Evolutionary conservation across 2,113 vertebrate species (phyloP), one percentile per base, ranked within the genome.

Genomic region (Fregetta grallaria): DNA sequence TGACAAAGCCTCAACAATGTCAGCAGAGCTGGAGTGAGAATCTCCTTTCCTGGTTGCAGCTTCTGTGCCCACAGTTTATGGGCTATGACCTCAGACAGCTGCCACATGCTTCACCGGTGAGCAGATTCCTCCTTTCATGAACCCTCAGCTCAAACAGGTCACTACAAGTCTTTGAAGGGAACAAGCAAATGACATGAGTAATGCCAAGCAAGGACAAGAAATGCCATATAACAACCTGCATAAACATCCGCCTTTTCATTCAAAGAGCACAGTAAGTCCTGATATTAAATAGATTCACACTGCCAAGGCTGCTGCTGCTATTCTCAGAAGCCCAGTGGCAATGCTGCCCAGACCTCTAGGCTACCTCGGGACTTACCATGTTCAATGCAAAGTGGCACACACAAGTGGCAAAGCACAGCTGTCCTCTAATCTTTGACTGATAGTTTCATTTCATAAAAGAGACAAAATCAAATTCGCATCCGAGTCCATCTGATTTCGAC

Each of bases 11-110:
- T 22, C 17, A 45, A 13, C 3, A 1, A 11, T 3, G 0, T 14
- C 50, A 80, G 34, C 76, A 74, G 61, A 50, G 38, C 55, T 59
- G 78, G 26, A 58, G 2, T 61, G 32, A 45, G 49, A 12, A 12
- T 29, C 22, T 25, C 20, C 14, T 36, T 44, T 58, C 34, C 36
- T 29, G 45, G 7, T 3, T 83, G 55, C 61, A 30, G 7, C 3
- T 80, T 55, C 58, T 63, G 55, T 55, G 36, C 49, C 50, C 1
- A 5, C 52, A 53, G 30, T 3, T 49, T 38, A 12, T 0, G 1
- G 61, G 36, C 52, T 92, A 71, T 7, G 23, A n/a, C 74, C 59
- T 58, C 77, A 32, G 45, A 55, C 9, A 59, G 50, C 53, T 75
- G 83, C 62, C 65, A 83, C 5, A 9, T 8, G 12, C 23, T 45